Evolutionary conservation across 2,797 vertebrate genomes (phyloP).

Genomic region (Phataginus tetradactyla): DNA sequence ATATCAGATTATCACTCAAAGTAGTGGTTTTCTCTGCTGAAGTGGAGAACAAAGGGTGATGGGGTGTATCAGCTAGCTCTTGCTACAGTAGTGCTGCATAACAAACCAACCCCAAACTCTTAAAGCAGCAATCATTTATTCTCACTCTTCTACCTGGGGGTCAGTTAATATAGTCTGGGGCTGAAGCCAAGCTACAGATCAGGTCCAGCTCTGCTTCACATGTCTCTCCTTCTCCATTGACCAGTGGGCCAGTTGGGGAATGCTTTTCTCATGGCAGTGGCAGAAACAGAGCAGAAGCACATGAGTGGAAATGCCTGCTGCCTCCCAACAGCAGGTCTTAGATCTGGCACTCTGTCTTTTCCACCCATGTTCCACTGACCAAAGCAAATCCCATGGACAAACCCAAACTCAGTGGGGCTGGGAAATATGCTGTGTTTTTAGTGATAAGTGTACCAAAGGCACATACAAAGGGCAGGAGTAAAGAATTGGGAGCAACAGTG

Average conservation of each 20-base stretch:
- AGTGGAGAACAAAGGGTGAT: background rate
- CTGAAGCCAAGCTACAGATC: background rate
- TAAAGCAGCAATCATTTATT: background rate
- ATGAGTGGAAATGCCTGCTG: background rate
- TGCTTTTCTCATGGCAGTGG: fast-evolving
- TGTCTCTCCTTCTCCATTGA: background rate
- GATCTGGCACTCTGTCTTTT: background rate
- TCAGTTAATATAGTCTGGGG: background rate
- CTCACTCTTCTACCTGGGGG: background rate
- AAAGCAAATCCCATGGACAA: background rate
- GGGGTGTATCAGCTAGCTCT: background rate
- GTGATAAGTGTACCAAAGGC: background rate
- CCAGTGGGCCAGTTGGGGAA: no score
- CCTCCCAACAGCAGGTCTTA: background rate
- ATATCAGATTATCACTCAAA: background rate
- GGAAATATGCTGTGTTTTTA: background rate
- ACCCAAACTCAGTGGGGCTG: background rate
- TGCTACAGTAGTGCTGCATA: background rate
- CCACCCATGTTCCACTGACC: background rate
- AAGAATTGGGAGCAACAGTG: background rate
- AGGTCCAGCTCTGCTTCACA: background rate
- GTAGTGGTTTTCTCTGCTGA: background rate
- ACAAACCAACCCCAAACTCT: background rate
- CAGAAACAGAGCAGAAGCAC: background rate
- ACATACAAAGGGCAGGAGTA: background rate